These are phyloP conservation scores for Blastomussa wellsi DNA, from an alignment of 92 coral and sea anemone genomes.

Conservation along the genomic window DNA sequence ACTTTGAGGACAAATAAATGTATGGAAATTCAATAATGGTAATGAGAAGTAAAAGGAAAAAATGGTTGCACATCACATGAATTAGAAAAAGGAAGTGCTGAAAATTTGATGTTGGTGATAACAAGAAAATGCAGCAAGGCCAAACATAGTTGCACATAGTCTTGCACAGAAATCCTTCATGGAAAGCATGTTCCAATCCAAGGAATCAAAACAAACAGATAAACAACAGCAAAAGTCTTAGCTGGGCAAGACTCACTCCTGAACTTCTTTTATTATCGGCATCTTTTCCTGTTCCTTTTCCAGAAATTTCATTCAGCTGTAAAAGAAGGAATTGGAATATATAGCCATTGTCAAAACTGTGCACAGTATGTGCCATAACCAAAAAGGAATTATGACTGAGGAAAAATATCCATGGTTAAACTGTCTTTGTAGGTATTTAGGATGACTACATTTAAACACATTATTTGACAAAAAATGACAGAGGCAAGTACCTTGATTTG, in stretches of 20 bases:
- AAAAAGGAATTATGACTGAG: too few relatives aligned
- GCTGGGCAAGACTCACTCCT: slow-evolving; percentile 25
- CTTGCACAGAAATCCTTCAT: background rate
- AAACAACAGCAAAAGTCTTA: background rate
- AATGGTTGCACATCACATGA: too few relatives aligned
- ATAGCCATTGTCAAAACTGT: background rate
- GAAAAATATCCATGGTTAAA: too few relatives aligned
- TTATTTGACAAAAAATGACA: too few relatives aligned
- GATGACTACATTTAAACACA: too few relatives aligned
- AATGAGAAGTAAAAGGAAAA: background rate
- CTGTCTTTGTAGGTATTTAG: too few relatives aligned
- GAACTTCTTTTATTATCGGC: slow-evolving; percentile 41
- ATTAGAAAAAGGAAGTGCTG: too few relatives aligned
- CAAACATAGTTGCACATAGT: background rate
- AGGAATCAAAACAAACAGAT: background rate
- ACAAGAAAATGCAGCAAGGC: background rate
- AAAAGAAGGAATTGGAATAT: background rate
- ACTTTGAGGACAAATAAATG: background rate
- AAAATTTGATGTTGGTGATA: background rate
- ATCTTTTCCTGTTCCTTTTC: slow-evolving; percentile 52
- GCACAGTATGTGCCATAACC: too few relatives aligned
- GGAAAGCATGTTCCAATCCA: background rate
- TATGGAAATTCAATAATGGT: background rate
- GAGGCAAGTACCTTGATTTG: too few relatives aligned
- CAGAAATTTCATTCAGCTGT: slow-evolving; percentile 88